Evolutionary conservation across 2,797 vertebrate species (phyloP), one percentile per base, ranked within the genome.

Genomic region (Pangasius larnaudii): DNA sequence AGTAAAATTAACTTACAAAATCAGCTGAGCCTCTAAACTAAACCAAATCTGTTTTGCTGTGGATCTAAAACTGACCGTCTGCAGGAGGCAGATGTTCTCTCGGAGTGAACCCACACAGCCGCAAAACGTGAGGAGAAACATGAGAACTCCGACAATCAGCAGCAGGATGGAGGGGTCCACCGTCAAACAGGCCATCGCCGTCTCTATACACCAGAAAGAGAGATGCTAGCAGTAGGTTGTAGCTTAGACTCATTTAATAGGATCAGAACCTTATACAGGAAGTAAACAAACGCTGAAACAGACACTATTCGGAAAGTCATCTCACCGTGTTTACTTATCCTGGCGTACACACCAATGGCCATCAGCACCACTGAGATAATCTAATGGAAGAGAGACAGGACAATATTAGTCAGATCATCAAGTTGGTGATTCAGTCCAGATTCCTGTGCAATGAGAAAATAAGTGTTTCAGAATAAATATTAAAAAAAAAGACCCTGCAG

Each of bases 71-170:
- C 96, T 95, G 91, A 99, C 98, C 10, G 93, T 94, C 93, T 98
- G 97, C 88, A 99, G 95, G 86, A 99, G 97, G 92, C 97, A 97
- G 92, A 98, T 98, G 94, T 99, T 99, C 93, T 99, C 98, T 0
- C 98, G 92, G 81, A 99, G 93, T 77, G 98, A 98, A 69, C 98
- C 98, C 0, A 98, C 95, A 19, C 98, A 99, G 92, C 98, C 98
- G 2, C 97, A 99, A 96, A 99, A 99, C 58, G 98, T 99, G 94
- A 99, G 93, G 89, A 98, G 91, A 95, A 99, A 99, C 97, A 97
- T 98, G 87, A 99, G 93, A 85, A 97, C 1, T 0, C 98, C 98
- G 0, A 98, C 95, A 0, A 96, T 88, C n/a, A 99, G 85, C 51
- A 99, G 95, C 90, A 99, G 93, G 59, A 98, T 85, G 85, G 98